These are phyloP conservation scores for Myotis myotis DNA, from an alignment of 2,797 vertebrate species.

Conservation along the genomic window DNA sequence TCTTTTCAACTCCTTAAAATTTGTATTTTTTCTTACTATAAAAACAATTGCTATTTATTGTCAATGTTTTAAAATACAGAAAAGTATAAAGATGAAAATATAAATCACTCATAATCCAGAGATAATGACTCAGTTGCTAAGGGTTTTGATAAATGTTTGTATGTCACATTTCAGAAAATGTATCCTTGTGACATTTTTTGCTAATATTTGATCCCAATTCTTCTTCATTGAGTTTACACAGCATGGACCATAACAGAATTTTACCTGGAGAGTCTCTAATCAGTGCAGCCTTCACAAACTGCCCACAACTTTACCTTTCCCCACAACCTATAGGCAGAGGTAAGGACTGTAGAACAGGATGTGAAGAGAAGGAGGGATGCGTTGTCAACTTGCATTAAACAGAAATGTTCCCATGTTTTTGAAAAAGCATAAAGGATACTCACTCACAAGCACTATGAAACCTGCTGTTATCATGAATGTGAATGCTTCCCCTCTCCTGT, in stretches of 20 bases:
- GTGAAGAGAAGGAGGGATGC: background rate
- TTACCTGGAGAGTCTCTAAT: conserved; percentile 7
- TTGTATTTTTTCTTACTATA: conserved; percentile 8
- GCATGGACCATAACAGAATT: background rate
- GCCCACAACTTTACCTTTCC: background rate
- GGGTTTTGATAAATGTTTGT: conserved; percentile 26
- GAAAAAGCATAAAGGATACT: background rate
- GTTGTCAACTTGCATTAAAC: background rate
- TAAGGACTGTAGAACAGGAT: background rate
- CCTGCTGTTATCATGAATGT: background rate
- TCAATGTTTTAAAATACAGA: conserved; percentile 9
- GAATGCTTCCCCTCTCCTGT: background rate
- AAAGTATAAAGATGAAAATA: conserved; percentile 37
- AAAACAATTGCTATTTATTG: conserved; percentile 19
- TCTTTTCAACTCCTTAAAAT: conserved; percentile 33
- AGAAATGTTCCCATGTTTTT: background rate
- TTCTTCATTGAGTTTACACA: background rate
- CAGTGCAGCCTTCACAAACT: background rate
- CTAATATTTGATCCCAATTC: background rate
- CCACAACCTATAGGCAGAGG: background rate
- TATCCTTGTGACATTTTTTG: conserved; percentile 31
- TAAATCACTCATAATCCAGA: conserved; percentile 33
- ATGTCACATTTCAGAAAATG: conserved; percentile 22
- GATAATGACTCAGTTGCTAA: conserved; percentile 4
- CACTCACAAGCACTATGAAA: background rate